Evolutionary conservation across 1,140 invertebrate species (phyloP), one percentile per base, ranked within the genome.

Genomic region (Pristionchus pacificus): DNA sequence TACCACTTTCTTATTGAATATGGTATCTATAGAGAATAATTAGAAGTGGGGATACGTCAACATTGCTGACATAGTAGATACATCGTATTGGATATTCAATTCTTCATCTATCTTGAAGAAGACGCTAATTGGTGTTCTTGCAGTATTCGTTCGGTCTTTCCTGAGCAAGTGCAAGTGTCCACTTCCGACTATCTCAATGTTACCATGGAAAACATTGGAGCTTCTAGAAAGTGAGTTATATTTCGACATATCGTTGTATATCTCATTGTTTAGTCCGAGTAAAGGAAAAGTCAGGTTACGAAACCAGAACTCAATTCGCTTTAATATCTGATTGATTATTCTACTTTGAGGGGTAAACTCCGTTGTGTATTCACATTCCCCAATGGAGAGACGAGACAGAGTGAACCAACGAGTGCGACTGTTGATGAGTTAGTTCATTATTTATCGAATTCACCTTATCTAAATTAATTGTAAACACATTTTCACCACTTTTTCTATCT

Each of bases 91-190:
- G 19, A 3, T 2, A 15, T 15, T 1, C 0, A 1, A 15, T 1
- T 15, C 27, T 6, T 10, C n/a, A 24, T 6, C 15, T 0, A 10
- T 62, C n/a, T 62, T 15, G 60, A 1, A 2, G 14, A 2, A n/a
- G 27, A 19, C 14, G 14, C 27, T 31, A 49, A 65, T 28, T 49
- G 29, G 38, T 24, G 19, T 60, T 74, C 49, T 65, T 80, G 14
- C 62, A 81, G 77, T 27, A 83, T 81, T 64, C 67, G 65, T n/a
- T 79, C 79, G 1, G 76, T 81, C 0, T 77, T 78, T 24, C 80
- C 80, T 15, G 65, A 71, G 15, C 78, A 83, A 61, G 76, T 81
- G n/a, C 80, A 81, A 78, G 83, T 81, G 58, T 79, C 81, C 6
- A 66, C 77, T 13, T 74, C 79, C 1, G 78, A 80, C 31, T 74